phyloP scores from a whole-genome alignment of 2,113 vertebrate species.

The Vulpes vulpes region DNA sequence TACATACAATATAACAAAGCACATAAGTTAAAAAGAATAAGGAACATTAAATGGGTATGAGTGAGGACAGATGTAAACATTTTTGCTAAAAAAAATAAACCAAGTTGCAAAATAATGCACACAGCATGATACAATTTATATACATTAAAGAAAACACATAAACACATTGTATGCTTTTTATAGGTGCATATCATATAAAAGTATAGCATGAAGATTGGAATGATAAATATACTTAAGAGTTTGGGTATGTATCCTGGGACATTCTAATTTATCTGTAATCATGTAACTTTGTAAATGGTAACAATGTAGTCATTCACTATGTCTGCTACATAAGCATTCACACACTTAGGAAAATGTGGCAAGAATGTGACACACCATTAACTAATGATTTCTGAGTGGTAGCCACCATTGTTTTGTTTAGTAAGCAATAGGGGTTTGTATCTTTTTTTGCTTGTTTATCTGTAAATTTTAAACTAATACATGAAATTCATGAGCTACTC shows the following conservation, averaged over 20 bases:
- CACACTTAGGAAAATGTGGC: neutral
- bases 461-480: conserved; percentile 20
- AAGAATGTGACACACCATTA: neutral
- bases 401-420: neutral
- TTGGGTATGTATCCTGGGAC: neutral
- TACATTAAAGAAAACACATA: neutral
- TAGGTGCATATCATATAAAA: neutral
- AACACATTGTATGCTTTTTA: neutral
- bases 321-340: neutral
- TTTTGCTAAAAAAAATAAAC: conserved; percentile 5
- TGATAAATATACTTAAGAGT: neutral
- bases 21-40: neutral
- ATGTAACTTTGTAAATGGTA: neutral
- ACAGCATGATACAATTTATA: neutral
- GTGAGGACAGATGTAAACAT: neutral
- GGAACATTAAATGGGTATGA: neutral
- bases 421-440: neutral
- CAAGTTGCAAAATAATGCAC: neutral
- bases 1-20: neutral
- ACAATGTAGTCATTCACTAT: neutral
- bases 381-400: neutral
- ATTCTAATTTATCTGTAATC: neutral
- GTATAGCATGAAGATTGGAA: neutral
- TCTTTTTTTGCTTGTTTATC: neutral
- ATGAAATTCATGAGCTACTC: neutral